These are phyloP conservation scores for Rhipidura dahli DNA, from an alignment of 2,113 vertebrate genomes.

Conservation along the genomic window DNA sequence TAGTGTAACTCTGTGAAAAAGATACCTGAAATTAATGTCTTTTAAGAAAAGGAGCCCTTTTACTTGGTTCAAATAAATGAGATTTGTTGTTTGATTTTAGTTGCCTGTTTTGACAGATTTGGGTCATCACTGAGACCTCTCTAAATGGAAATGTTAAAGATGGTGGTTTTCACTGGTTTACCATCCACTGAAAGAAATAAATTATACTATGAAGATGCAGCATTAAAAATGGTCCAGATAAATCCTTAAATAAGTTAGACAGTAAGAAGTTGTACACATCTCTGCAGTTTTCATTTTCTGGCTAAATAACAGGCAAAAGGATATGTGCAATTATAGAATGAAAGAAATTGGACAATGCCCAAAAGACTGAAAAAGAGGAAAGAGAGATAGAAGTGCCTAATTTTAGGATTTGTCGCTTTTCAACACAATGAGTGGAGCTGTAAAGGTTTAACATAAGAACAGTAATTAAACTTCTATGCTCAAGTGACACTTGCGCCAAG, in stretches of 20 bases:
- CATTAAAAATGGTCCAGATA: neutral
- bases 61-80: neutral
- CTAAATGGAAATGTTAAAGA: neutral
- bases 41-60: neutral
- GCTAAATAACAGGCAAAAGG: neutral
- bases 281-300: neutral
- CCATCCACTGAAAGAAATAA: neutral
- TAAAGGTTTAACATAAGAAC: constrained; percentile 23
- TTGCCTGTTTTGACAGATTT: constrained; percentile 37
- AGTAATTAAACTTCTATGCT: constrained; percentile 11
- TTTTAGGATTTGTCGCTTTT: constrained; percentile 22
- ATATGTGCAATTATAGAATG: constrained; percentile 42
- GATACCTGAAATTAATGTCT: neutral
- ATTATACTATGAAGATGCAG: neutral
- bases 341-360: constrained; percentile 24
- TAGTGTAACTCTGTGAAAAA: neutral
- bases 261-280: neutral
- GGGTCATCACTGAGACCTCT: constrained; percentile 5
- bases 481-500: neutral
- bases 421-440: neutral
- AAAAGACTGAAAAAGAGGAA: constrained; percentile 19
- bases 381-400: constrained; percentile 19
- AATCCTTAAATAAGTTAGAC: constrained; percentile 27
- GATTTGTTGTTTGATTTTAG: constrained; percentile 20
- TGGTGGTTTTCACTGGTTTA: neutral